Evolutionary conservation across 2,888 invertebrate genomes (phyloP).

Genomic region (Lepidonotus clava): DNA sequence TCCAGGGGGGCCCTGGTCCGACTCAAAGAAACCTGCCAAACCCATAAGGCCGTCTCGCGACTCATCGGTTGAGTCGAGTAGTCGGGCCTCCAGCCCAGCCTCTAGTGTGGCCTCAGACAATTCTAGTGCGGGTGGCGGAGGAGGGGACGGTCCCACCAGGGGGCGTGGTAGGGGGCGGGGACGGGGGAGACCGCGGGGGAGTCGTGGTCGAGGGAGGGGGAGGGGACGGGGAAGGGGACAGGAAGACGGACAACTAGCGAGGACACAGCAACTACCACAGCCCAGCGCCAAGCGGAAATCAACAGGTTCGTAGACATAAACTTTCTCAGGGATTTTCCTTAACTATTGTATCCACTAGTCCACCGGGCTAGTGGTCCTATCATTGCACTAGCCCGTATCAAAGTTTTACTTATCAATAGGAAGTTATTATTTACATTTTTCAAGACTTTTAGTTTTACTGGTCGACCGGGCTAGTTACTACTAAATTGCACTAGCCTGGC

Average conservation of each 20-base stretch:
- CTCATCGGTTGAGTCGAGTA: background rate
- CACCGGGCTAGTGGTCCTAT: too few species aligned
- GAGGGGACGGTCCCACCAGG: background rate
- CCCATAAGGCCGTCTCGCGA: too few species aligned
- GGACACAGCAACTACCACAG: background rate
- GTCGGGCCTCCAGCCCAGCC: background rate
- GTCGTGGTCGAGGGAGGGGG: background rate
- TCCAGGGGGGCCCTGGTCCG: too few species aligned
- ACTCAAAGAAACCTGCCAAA: too few species aligned
- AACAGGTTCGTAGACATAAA: background rate
- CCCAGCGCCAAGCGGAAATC: conserved; percentile 37
- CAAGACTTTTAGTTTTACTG: too few species aligned
- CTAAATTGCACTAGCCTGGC: too few species aligned
- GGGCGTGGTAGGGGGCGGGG: conserved; percentile 3
- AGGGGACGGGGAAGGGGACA: conserved; percentile 10
- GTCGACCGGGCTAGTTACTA: too few species aligned
- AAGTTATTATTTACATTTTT: too few species aligned
- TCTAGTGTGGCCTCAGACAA: background rate
- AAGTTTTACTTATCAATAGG: too few species aligned
- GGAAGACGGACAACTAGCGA: background rate
- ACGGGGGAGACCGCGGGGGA: background rate
- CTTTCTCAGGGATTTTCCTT: too few species aligned
- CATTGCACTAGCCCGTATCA: too few species aligned
- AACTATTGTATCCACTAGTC: too few species aligned
- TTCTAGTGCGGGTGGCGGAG: background rate